Base-by-base conservation (phyloP, 1,140 invertebrate species). In the Ruditapes philippinarum region DNA sequence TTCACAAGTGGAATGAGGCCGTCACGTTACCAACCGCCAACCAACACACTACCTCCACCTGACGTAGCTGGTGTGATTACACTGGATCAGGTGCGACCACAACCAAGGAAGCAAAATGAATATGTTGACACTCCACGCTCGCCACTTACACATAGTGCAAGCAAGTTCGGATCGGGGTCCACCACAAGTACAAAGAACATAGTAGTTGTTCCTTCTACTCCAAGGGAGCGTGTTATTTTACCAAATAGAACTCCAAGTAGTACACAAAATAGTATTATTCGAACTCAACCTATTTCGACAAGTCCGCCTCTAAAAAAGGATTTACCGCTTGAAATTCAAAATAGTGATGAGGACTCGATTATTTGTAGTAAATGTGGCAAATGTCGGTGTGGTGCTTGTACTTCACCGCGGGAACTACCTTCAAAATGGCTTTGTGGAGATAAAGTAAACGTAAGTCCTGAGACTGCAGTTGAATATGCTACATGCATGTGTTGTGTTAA, bases 401-500 rank as follows among this genome's bases (percentile, higher is more conserved):
- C 98, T 73, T 97, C 97, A 93, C 98, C 98, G 12, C 97, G 98
- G 31, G 97, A 98, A 57, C 96, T 99, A 93, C 98, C 98, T 28
- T 97, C 97, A 91, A 97, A 97, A 74, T 99, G 98, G 98, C 96
- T 98, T 89, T 98, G 98, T 96, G 97, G 98, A 95, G 97, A 98
- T 94, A 97, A 97, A 95, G 98, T 98, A 95, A 97, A 98, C 92
- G 98, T 98, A 96, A 98, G 98, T 92, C 97, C 98, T 70, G 97
- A 98, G 95, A 97, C 98, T 85, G 97, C 97, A 91, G 97, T 99
- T 89, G 98, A 99, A 96, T 98, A 98, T 95, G 97, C 97, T 76
- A 98, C 98, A 86, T 99, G 98, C 95, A 97, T 99, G 96, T 99
- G 98, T 96, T 99, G 98, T 95, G 98, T 98, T 91, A 98, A 99